Conservation (phyloP, 2,797 vertebrate species). For the Discoglossus pictus region DNA sequence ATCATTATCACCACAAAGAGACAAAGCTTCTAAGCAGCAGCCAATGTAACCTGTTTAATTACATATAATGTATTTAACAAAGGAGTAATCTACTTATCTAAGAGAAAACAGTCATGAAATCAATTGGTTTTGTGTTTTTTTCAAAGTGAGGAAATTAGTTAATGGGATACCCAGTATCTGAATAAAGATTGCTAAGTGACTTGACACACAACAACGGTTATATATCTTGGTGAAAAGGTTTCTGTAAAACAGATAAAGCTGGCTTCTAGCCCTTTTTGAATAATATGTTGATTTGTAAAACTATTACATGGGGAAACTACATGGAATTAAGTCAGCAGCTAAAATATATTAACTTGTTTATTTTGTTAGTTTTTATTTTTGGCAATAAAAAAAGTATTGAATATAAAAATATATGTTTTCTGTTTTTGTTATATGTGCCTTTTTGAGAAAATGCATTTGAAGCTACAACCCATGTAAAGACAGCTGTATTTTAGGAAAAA, state of each 20-base stretch:
- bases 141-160: not conserved
- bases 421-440: too few species aligned
- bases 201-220: not conserved
- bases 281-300: not conserved
- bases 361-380: too few species aligned
- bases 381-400: too few species aligned
- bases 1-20: not conserved
- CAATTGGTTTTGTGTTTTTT: not conserved
- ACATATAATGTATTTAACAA: not conserved
- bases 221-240: not conserved
- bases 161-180: not conserved
- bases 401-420: too few species aligned
- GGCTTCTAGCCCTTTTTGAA: slow-evolving; percentile 1
- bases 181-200: too few species aligned
- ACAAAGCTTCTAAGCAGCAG: not conserved
- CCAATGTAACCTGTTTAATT: not conserved
- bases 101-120: not conserved
- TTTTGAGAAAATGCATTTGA: too few species aligned
- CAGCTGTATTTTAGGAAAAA: too few species aligned
- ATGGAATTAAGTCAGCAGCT: not conserved
- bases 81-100: not conserved
- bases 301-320: not conserved
- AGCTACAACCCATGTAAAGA: too few species aligned
- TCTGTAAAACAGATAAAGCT: not conserved
- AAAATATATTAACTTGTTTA: not conserved